Percentiles rank a stretch among this genome's conserved stretches.
phyloP scores from a whole-genome alignment of 35 echinoderm and acorn worm species.

The Hemicentrotus pulcherrimus region DNA sequence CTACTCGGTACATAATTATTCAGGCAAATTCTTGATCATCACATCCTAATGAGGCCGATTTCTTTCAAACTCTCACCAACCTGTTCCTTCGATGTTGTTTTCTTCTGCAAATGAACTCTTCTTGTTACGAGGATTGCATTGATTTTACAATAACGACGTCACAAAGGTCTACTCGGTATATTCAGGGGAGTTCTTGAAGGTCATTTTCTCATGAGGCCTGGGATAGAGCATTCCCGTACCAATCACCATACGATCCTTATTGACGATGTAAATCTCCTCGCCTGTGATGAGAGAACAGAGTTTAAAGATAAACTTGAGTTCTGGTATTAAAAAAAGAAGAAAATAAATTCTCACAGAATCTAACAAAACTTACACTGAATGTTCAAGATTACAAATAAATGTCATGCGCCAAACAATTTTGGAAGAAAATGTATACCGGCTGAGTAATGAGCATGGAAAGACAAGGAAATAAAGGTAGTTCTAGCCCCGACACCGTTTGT shows the following conservation, averaged over 20 bases:
- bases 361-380: no score
- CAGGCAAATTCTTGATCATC: neutral
- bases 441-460: no score
- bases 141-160: neutral
- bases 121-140: neutral
- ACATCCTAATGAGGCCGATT: neutral
- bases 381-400: no score
- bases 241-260: conserved; percentile 86
- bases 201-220: conserved; percentile 74
- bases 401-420: no score
- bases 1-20: neutral
- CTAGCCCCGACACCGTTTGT: no score
- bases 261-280: conserved; percentile 93
- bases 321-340: no score
- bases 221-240: conserved; percentile 80
- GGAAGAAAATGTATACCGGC: no score
- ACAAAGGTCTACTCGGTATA: neutral
- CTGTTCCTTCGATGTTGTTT: neutral
- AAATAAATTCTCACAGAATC: no score
- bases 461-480: no score
- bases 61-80: neutral
- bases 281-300: conserved; percentile 61
- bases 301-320: neutral
- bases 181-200: conserved; percentile 58
- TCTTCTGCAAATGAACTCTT: neutral